Base-by-base conservation (phyloP, 1,140 invertebrate species). In the Acyrthosiphon pisum region DNA sequence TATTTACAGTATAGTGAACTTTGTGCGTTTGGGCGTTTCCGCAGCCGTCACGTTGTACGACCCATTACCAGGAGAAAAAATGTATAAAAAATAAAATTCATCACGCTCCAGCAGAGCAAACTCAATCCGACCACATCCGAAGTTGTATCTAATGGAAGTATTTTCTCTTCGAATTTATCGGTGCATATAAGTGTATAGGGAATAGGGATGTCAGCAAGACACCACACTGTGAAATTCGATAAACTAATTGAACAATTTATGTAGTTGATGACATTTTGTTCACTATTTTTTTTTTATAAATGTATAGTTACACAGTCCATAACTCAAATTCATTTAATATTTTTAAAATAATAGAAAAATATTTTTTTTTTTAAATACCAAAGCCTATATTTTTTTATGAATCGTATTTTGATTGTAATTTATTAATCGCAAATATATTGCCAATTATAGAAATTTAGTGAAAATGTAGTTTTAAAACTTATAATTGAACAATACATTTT, bases 21-120 rank as follows among this genome's bases (percentile, higher is more conserved):
- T 22, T 76, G 35, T 41, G 60, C 60, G 41, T 91, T 76, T 91
- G 90, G 90, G 90, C 90, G 90, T 91, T 91, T 91, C 90, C 90
- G 35, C 30, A 68, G 14, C 90, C 60, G 60, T 60, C 60, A 91
- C 90, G 41, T 91, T 48, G n/a, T 92, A 50, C 91, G 20, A 48
- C 7, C 76, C 46, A 83, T 81, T 92, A 48, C 23, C 91, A 35
- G 37, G 53, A 22, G 76, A n/a, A 91, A 90, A 91, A 46, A 76
- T 90, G 44, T 46, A 50, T 20, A 76, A 30, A 83, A 48, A 92
- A 83, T 37, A 92, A 83, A 92, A 83, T 92, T 92, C 91, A 50
- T 92, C 91, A 48, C 46, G 68, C 44, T 68, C 41, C 60, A 26
- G 41, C 37, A 48, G 53, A 60, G 89, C 30, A 60, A 90, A 56